phyloP scores from a whole-genome alignment of 2,113 vertebrate genomes.

The Amblyopsis rosae region DNA sequence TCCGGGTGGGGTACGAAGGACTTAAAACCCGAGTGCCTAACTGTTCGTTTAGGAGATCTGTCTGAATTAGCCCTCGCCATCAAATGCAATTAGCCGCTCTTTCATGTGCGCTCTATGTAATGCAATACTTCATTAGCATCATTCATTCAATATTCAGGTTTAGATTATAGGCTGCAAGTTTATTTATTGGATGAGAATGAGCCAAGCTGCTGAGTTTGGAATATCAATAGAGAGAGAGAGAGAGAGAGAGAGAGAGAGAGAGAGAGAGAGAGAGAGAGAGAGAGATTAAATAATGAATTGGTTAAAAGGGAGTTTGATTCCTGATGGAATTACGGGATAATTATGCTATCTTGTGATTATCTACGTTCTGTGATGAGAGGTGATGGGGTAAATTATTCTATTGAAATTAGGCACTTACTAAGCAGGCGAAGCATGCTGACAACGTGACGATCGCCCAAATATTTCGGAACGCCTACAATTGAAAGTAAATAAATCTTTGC shows the following conservation, averaged over 20 bases:
- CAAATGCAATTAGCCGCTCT: constrained; percentile 99
- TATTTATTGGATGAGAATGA: constrained; percentile 98
- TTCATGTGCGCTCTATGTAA: constrained; percentile 99
- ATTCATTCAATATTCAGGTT: constrained; percentile 98
- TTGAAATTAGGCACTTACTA: constrained; percentile 81
- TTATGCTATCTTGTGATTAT: constrained; percentile 97
- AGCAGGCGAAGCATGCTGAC: constrained; percentile 76
- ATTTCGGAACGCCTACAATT: constrained; percentile 57
- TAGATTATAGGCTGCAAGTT: constrained; percentile 96
- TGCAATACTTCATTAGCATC: constrained; percentile 99
- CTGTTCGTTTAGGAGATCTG: constrained; percentile 92
- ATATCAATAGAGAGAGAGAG: constrained; percentile 88
- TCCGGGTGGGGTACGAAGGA: constrained; percentile 61
- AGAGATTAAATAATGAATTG: constrained; percentile 94
- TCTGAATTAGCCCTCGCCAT: constrained; percentile 95
- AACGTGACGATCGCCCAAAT: constrained; percentile 71
- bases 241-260: constrained; percentile 28
- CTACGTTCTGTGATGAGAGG: constrained; percentile 90
- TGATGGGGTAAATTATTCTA: constrained; percentile 80
- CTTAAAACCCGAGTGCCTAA: constrained; percentile 89
- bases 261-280: constrained; percentile 21
- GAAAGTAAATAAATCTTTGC: constrained; percentile 48
- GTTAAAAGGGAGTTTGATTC: constrained; percentile 94
- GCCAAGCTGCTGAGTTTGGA: constrained; percentile 94
- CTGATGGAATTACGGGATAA: constrained; percentile 98